These are phyloP conservation scores for Cricetomys ansorgei DNA, from an alignment of 2,113 vertebrate species.

Conservation along the genomic window DNA sequence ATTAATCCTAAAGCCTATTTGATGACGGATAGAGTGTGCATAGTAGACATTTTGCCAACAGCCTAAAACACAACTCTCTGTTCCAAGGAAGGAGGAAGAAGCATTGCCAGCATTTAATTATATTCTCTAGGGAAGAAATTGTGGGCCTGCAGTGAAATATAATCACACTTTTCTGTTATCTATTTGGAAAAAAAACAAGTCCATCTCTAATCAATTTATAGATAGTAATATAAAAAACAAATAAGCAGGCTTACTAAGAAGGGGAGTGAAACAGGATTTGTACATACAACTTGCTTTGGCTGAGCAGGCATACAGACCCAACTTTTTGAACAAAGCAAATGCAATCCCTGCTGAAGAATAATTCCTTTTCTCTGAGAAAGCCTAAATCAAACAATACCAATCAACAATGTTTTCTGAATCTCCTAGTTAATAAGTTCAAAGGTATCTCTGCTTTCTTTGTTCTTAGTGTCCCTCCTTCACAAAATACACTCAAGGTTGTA, in stretches of 20 bases:
- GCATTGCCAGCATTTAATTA: conserved; percentile 24
- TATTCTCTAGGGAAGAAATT: conserved; percentile 37
- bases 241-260: neutral
- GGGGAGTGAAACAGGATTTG: conserved; percentile 7
- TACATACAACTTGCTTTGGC: neutral
- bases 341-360: neutral
- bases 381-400: neutral
- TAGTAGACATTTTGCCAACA: conserved; percentile 35
- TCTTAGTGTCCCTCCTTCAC: neutral
- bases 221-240: conserved; percentile 59
- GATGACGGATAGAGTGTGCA: neutral
- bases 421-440: conserved; percentile 4
- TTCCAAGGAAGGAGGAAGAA: neutral
- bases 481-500: neutral
- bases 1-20: conserved; percentile 49
- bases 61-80: conserved; percentile 35
- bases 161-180: conserved; percentile 63
- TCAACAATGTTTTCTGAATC: neutral
- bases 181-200: conserved; percentile 33
- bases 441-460: neutral
- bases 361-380: neutral
- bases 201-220: conserved; percentile 48
- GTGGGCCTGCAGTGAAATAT: conserved; percentile 20
- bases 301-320: neutral
- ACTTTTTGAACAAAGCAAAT: neutral